Percentiles rank a stretch among this genome's conserved stretches.
Evolutionary conservation across 1,140 invertebrate genomes (phyloP).

Genomic region (Lucilia cuprina): DNA sequence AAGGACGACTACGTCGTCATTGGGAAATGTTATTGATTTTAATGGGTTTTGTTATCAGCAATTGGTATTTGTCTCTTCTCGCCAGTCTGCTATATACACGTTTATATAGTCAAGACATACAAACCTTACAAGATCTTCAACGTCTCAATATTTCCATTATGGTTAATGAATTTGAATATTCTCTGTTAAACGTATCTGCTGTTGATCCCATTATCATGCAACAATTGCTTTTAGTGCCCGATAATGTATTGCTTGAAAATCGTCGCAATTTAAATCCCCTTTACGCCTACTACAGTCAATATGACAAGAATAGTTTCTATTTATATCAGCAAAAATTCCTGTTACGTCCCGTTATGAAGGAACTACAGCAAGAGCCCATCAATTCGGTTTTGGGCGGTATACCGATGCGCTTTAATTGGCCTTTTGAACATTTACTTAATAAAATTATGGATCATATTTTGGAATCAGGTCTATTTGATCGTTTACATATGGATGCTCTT

Average conservation of each 20-base stretch:
- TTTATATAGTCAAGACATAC: background rate
- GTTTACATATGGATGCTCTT: background rate
- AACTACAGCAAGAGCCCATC: background rate
- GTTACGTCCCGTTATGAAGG: background rate
- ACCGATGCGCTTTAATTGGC: background rate
- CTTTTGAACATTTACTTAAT: background rate
- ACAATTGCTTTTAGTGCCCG: background rate
- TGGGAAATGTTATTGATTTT: background rate
- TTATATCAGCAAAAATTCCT: background rate
- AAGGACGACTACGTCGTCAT: background rate
- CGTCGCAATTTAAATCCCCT: background rate
- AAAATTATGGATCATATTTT: background rate
- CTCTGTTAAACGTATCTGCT: background rate
- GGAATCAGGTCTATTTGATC: background rate
- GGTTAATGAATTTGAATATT: background rate
- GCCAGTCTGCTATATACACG: background rate
- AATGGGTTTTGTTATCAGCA: background rate
- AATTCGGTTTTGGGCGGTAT: background rate
- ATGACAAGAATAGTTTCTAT: slow-evolving; percentile 3
- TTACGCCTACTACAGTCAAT: slow-evolving; percentile 19
- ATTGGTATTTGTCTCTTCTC: slow-evolving; percentile 19
- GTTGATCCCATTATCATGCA: background rate
- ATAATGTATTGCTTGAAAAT: background rate
- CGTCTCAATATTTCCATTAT: background rate
- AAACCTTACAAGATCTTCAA: background rate